Conservation (phyloP, 92 coral and sea anemone genomes). For the Plumapathes pennacea region DNA sequence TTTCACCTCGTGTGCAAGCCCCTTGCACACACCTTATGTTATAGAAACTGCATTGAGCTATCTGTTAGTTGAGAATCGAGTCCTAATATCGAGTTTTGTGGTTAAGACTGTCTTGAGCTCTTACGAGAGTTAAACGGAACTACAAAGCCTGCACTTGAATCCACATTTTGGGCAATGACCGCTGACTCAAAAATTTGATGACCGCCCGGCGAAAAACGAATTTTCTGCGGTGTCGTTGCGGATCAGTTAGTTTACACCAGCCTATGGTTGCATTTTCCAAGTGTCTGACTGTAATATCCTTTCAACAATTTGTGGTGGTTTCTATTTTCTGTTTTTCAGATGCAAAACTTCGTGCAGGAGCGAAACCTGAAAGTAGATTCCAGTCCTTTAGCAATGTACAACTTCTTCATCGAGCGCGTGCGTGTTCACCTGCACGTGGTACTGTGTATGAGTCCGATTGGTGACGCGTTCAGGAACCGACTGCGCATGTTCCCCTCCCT, state of each 20-base stretch:
- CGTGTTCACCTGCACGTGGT: conserved; percentile 95
- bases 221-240: neutral
- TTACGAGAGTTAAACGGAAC: too few relatives aligned
- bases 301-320: neutral
- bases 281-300: too few relatives aligned
- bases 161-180: too few relatives aligned
- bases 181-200: too few relatives aligned
- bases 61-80: too few relatives aligned
- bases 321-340: conserved; percentile 50
- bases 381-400: conserved; percentile 96
- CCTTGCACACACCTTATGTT: neutral
- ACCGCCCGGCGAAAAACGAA: too few relatives aligned
- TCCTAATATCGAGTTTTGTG: too few relatives aligned
- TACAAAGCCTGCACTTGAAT: too few relatives aligned
- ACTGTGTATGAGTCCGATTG: conserved; percentile 95
- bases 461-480: conserved; percentile 93
- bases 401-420: conserved; percentile 90
- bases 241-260: neutral
- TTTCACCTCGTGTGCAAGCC: neutral
- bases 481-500: conserved; percentile 96
- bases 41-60: too few relatives aligned
- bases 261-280: neutral
- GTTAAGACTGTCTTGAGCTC: too few relatives aligned
- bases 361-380: conserved; percentile 88
- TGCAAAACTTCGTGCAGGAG: conserved; percentile 93